Base-by-base conservation (phyloP, 2,888 invertebrate genomes). In the Acrobasis suavella region DNA sequence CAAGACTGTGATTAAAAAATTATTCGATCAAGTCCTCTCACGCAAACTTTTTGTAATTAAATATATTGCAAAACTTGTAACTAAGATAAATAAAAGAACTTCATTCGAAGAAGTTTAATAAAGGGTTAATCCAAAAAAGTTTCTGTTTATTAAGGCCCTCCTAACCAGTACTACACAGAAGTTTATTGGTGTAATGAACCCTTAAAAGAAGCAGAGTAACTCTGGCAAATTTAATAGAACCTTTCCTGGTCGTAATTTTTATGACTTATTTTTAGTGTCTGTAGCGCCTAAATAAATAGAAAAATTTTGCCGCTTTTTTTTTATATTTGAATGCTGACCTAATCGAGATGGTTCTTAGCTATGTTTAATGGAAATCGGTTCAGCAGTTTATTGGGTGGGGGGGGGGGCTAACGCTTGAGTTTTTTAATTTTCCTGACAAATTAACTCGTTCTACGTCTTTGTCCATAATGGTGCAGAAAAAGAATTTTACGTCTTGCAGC, bases 231-330 rank as follows among this genome's bases (percentile, higher is more conserved):
- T 75, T 75, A 72, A 73, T 73, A 67, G 68, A 64, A 70, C 70
- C 71, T 70, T 67, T 69, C 64, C 64, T 69, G 69, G 67, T 70
- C 74, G 74, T 81, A 79, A 78, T 82, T 81, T 84, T 83, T 83
- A 84, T 80, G 78, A 78, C 76, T 76, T 77, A 80, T 82, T 71
- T 79, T 77, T 73, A 64, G 74, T 22, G 22, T 22, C 22, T 22
- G 22, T 22, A 3, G 22, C 22, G 22, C 22, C 22, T 22, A 22
- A 22, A 22, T 22, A 22, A 2, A 22, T 22, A 3, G 22, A 3
- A 1, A 1, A 3, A 22, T 22, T 22, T 22, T 22, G 22, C 1
- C 3, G 22, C 22, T 1, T 22, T 22, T 22, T 22, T 2, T 22
- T 22, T 22, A n/a, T 22, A 3, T 22, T 22, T 22, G 22, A 22